Conservation (phyloP, 2,797 vertebrate genomes). For the Ibycter americanus region DNA sequence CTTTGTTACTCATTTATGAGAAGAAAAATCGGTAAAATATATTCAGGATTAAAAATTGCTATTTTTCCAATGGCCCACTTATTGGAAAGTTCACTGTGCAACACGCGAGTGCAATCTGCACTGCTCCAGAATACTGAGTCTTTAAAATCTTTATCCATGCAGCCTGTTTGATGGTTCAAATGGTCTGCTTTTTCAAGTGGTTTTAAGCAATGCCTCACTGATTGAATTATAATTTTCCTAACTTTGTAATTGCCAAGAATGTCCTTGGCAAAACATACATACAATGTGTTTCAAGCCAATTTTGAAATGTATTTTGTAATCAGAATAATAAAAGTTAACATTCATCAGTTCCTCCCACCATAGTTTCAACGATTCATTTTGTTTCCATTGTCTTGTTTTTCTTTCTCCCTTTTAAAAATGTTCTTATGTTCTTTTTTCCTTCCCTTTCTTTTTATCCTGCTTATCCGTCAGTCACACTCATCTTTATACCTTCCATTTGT, state of each 20-base stretch:
- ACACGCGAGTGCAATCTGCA: neutral
- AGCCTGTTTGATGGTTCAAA: neutral
- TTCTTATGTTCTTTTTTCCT: neutral
- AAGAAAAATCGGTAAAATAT: neutral
- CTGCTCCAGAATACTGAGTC: neutral
- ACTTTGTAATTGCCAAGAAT: constrained; percentile 51
- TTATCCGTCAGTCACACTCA: neutral
- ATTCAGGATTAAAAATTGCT: neutral
- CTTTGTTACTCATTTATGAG: neutral
- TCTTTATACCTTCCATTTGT: neutral
- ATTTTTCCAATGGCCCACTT: neutral
- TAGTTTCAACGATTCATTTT: constrained; percentile 2
- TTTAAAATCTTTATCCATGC: neutral
- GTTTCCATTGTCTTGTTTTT: constrained; percentile 31
- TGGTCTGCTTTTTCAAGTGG: constrained; percentile 38
- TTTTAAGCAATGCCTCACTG: constrained; percentile 44
- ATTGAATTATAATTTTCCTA: constrained; percentile 55
- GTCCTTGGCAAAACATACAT: constrained; percentile 56
- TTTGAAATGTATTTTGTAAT: constrained; percentile 62
- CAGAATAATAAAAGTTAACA: constrained; percentile 50
- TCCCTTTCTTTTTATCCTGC: neutral
- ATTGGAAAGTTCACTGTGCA: neutral
- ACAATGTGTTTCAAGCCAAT: constrained; percentile 10
- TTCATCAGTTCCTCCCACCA: constrained; percentile 49
- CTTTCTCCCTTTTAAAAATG: neutral